Evolutionary conservation across 2,888 invertebrate genomes (phyloP).

Genomic region (Carcina quercana): DNA sequence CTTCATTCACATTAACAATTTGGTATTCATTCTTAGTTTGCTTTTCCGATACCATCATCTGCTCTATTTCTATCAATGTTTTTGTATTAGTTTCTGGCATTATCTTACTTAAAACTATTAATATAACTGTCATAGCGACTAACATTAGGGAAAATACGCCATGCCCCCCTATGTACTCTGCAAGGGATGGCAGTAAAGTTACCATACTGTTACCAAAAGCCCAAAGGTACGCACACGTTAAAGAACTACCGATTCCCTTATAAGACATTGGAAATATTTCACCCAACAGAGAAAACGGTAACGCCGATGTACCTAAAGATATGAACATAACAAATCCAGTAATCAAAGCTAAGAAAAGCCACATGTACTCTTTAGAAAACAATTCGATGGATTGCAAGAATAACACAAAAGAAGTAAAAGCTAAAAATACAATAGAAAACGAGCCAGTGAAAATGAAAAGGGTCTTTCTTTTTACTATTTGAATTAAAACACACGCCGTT

Average conservation of each 20-base stretch:
- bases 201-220: constrained; percentile 22
- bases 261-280: constrained; percentile 25
- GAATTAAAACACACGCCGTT: constrained; percentile 22
- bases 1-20: constrained; percentile 12
- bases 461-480: constrained; percentile 20
- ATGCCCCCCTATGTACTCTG: constrained; percentile 14
- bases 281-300: constrained; percentile 22
- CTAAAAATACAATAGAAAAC: constrained; percentile 19
- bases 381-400: constrained; percentile 19
- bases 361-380: constrained; percentile 20
- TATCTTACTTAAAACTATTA: constrained; percentile 16
- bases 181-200: constrained; percentile 16
- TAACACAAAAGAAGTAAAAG: constrained; percentile 15
- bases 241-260: constrained; percentile 23
- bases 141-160: constrained; percentile 14
- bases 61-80: constrained; percentile 20
- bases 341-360: constrained; percentile 19
- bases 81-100: constrained; percentile 21
- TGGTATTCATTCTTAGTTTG: constrained; percentile 10
- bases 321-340: constrained; percentile 24
- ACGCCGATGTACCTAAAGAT: constrained; percentile 23
- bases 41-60: constrained; percentile 11
- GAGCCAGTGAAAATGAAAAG: constrained; percentile 22
- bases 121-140: constrained; percentile 14
- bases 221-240: constrained; percentile 25